Evolutionary conservation across 2,797 vertebrate species (phyloP).

Genomic region (Lagorchestes hirsutus): DNA sequence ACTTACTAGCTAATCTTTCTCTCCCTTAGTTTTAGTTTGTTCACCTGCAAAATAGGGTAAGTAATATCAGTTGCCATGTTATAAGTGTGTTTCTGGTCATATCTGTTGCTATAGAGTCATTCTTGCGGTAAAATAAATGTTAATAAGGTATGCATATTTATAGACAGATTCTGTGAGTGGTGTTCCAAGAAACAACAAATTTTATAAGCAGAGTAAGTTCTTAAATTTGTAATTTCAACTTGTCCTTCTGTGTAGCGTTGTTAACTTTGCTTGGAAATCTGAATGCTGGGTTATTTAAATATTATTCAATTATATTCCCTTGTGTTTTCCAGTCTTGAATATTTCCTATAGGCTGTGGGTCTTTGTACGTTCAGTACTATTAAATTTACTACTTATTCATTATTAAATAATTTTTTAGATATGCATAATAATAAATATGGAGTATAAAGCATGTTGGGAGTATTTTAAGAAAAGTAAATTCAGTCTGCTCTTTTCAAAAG

Average conservation of each 20-base stretch:
- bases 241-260: neutral
- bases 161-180: neutral
- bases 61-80: neutral
- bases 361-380: neutral
- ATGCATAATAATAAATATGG: neutral
- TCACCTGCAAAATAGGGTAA: neutral
- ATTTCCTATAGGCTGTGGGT: neutral
- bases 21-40: neutral
- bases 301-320: neutral
- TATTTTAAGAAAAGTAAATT: neutral
- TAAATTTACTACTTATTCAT: neutral
- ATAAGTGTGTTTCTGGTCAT: too few species aligned
- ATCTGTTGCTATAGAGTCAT: neutral
- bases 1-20: neutral
- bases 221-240: constrained; percentile 27
- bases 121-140: constrained; percentile 6
- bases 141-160: neutral
- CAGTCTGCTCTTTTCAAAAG: neutral
- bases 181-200: constrained; percentile 21
- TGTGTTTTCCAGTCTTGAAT: neutral
- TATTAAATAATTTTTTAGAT: neutral
- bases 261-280: constrained; percentile 16
- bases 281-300: constrained; percentile 15
- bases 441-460: neutral
- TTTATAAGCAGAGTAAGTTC: neutral